Conservation (phyloP, 1,140 invertebrate genomes). For the Lasaia peninsularis region DNA sequence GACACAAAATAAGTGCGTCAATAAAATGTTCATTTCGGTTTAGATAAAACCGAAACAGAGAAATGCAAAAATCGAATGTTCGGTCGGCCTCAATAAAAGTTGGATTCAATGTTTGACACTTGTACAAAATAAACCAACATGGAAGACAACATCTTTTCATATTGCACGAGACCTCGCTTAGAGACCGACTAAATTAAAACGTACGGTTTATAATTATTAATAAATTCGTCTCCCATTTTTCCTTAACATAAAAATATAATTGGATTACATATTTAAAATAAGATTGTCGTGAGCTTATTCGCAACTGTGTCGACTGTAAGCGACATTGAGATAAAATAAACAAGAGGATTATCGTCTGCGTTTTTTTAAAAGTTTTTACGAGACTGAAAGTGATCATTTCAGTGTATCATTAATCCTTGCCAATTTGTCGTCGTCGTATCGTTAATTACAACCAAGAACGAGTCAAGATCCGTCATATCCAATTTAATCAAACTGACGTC, state of each 20-base stretch:
- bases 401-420: too few species aligned
- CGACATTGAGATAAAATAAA: not conserved
- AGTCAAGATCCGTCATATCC: too few species aligned
- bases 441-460: too few species aligned
- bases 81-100: not conserved
- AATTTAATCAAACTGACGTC: too few species aligned
- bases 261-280: not conserved
- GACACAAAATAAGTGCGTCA: too few species aligned
- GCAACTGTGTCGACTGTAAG: not conserved
- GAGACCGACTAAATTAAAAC: slow-evolving; percentile 1
- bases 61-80: not conserved
- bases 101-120: not conserved
- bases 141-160: slow-evolving; percentile 26
- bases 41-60: too few species aligned
- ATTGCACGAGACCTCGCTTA: slow-evolving; percentile 20
- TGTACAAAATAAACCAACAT: slow-evolving; percentile 16
- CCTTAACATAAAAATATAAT: slow-evolving; percentile 10
- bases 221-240: not conserved
- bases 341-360: too few species aligned
- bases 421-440: too few species aligned
- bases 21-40: too few species aligned
- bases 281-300: not conserved
- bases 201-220: slow-evolving; percentile 1
- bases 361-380: too few species aligned
- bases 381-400: too few species aligned